These are phyloP conservation scores for Phalacrocorax carbo DNA, from an alignment of 2,113 vertebrate genomes.

Conservation along the genomic window DNA sequence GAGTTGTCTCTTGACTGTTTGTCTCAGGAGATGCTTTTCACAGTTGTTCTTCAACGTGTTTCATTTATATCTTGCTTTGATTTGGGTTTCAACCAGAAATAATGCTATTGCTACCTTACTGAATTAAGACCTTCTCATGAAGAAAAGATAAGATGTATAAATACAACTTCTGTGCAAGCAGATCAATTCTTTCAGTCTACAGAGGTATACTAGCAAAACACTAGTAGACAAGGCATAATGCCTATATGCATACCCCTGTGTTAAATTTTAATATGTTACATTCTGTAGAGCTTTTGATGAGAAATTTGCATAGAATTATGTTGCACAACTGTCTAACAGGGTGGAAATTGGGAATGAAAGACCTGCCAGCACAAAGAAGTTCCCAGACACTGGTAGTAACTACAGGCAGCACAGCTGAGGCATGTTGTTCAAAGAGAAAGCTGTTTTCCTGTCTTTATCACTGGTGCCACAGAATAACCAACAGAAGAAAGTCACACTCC, in stretches of 20 bases:
- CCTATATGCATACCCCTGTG: neutral
- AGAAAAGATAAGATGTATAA: neutral
- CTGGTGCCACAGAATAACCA: neutral
- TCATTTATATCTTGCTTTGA: neutral
- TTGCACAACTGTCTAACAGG: neutral
- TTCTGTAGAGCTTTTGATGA: neutral
- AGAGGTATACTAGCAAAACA: neutral
- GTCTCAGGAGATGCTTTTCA: neutral
- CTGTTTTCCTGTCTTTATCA: neutral
- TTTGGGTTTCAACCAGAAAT: neutral
- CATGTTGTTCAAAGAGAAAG: neutral
- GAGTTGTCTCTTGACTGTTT: neutral
- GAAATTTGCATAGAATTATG: neutral
- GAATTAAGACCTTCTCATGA: neutral
- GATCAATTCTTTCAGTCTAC: neutral
- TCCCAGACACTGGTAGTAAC: neutral
- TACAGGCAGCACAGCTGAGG: neutral
- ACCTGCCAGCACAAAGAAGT: neutral
- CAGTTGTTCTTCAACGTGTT: accelerated
- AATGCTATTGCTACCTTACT: neutral
- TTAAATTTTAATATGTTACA: neutral
- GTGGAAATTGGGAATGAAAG: neutral
- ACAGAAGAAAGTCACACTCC: neutral
- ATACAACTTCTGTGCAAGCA: neutral
- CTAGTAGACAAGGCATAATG: neutral